A percentile compares a stretch with the other conserved stretches of the same genome.
Evolutionary conservation across 2,113 vertebrate genomes (phyloP).

Genomic region (Amphiprion ocellaris): DNA sequence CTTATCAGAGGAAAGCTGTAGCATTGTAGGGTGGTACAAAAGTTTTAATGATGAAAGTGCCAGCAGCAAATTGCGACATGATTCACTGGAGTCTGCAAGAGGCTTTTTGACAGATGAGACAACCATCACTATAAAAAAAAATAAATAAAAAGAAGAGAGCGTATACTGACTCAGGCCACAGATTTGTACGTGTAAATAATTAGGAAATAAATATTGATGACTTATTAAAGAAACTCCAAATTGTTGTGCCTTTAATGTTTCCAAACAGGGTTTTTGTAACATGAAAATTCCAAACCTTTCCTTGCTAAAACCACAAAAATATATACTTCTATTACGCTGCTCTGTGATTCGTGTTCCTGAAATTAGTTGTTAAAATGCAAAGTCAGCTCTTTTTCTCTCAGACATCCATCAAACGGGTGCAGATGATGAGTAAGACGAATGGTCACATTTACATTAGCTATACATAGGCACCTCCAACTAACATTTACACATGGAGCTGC

Average conservation of each 20-base stretch:
- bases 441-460: conserved; percentile 42
- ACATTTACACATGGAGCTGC: conserved; percentile 62
- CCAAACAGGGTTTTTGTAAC: neutral
- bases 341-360: conserved; percentile 51
- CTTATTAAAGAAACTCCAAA: conserved; percentile 27
- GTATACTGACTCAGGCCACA: conserved; percentile 15
- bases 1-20: conserved; percentile 57
- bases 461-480: conserved; percentile 52
- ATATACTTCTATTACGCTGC: neutral
- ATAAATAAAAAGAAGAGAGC: neutral
- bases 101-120: conserved; percentile 60
- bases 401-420: conserved; percentile 67
- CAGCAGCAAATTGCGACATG: conserved; percentile 71
- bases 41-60: conserved; percentile 76
- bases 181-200: conserved; percentile 16
- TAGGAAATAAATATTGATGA: conserved; percentile 22
- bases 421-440: conserved; percentile 52
- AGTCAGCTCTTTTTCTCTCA: conserved; percentile 23
- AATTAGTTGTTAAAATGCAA: conserved; percentile 47
- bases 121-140: conserved; percentile 10
- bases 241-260: conserved; percentile 21
- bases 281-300: conserved; percentile 12
- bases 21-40: conserved; percentile 51
- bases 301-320: conserved; percentile 13
- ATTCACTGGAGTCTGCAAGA: conserved; percentile 54